Evolutionary conservation across 2,888 invertebrate genomes (phyloP).

Genomic region (Empis livida): DNA sequence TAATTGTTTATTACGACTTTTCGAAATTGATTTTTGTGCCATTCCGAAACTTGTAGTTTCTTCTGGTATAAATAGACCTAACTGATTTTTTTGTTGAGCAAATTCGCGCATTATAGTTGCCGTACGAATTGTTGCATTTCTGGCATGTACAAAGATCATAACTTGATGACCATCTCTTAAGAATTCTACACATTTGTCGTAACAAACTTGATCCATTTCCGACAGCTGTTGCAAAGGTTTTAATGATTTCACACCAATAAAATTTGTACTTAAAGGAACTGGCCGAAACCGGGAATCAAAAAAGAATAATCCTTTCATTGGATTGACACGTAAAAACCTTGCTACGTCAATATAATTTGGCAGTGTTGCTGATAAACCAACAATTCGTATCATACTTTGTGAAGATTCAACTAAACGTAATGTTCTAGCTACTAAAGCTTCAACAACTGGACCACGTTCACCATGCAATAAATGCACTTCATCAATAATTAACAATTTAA

Average conservation of each 20-base stretch:
- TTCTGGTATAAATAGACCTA: slow-evolving; percentile 54
- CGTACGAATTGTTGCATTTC: slow-evolving; percentile 87
- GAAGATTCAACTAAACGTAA: slow-evolving; percentile 82
- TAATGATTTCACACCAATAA: slow-evolving; percentile 69
- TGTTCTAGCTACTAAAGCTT: slow-evolving; percentile 91
- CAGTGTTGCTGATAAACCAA: slow-evolving; percentile 91
- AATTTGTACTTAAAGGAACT: slow-evolving; percentile 84
- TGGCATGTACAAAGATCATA: slow-evolving; percentile 97
- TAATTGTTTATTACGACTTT: slow-evolving; percentile 68
- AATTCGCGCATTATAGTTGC: slow-evolving; percentile 73
- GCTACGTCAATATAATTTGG: slow-evolving; percentile 98
- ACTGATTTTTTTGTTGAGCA: slow-evolving; percentile 61
- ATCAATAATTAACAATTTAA: slow-evolving; percentile 88
- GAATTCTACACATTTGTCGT: slow-evolving; percentile 79
- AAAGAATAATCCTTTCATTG: slow-evolving; percentile 80
- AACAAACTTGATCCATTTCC: slow-evolving; percentile 85
- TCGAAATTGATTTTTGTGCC: slow-evolving; percentile 55
- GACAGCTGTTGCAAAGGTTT: slow-evolving; percentile 48
- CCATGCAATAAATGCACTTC: slow-evolving; percentile 96
- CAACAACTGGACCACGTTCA: slow-evolving; percentile 94
- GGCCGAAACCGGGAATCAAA: slow-evolving; percentile 91
- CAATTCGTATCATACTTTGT: slow-evolving; percentile 91
- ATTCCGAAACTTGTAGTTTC: slow-evolving; percentile 48
- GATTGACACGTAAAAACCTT: slow-evolving; percentile 85
- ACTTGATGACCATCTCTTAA: slow-evolving; percentile 82